Evolutionary conservation across 2,797 vertebrate genomes (phyloP), one percentile per base, ranked within the genome.

Genomic region (Sebastes trivittatus): DNA sequence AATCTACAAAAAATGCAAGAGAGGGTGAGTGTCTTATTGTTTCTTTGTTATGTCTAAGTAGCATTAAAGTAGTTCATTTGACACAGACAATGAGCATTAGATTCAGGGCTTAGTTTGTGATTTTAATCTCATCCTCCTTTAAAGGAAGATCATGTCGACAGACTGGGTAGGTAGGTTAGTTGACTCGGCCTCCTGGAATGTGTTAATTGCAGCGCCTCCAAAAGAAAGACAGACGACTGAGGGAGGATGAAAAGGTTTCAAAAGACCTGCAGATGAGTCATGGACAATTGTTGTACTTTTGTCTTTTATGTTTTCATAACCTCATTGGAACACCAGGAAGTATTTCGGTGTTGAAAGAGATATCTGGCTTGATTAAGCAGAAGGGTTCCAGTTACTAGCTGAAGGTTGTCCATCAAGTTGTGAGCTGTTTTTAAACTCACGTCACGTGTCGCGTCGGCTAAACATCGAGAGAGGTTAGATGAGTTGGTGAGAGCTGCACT

Each of bases 1-100:
- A 96, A 97, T 99, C 94, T 99, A 97, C 95, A 99, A 99, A 91
- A 99, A 98, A 88, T 99, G 98, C 96, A 99, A 98, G 94, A 95
- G 98, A 94, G 98, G 98, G 98, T 99, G 92, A 97, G 98, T 91
- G 0, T 80, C 65, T 56, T 56, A 8, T 83, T 85, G 18, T 78
- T 27, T 52, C 6, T 58, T 63, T 29, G 4, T n/a, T 61, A 10
- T 32, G 30, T 20, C 18, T 23, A 8, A 20, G 22, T 11, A 29
- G 54, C 32, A 22, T 74, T 70, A 68, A 83, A 61, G 16, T 11
- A 36, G 29, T 61, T 7, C 2, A 30, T 64, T 38, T 69, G 69
- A 74, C 27, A 13, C 32, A 38, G 18, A 62, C 4, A 2, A 58
- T 64, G 13, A 29, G 36, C 25, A 25, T 25, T 25, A 25, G 25